Evolutionary conservation across 2,113 vertebrate genomes (phyloP).

Genomic region (Lepidiolamprologus cunningtoni): DNA sequence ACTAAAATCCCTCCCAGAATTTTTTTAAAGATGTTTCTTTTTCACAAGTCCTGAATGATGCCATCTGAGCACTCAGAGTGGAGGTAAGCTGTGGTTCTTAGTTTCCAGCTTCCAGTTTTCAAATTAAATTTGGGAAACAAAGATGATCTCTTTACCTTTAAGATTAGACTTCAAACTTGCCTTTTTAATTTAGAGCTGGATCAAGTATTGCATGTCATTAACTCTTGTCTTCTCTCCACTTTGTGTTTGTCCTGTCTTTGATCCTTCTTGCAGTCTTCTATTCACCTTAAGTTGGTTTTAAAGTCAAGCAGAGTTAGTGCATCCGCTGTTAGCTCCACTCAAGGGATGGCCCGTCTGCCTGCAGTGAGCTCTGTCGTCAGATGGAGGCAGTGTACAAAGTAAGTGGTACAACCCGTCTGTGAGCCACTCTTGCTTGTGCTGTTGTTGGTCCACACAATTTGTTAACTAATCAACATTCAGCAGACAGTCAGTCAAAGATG

Average conservation of each 20-base stretch:
- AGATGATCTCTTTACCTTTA: not conserved
- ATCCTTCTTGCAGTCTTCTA: not conserved
- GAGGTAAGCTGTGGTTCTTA: not conserved
- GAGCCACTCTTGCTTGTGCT: not conserved
- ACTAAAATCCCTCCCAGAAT: not conserved
- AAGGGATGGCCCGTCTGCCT: not conserved
- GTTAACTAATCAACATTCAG: fast-evolving
- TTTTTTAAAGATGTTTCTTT: no score
- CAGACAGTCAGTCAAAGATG: not conserved
- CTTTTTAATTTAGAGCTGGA: not conserved
- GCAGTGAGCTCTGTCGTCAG: not conserved
- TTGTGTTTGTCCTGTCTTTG: not conserved
- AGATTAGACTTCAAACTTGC: not conserved
- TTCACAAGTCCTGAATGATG: not conserved
- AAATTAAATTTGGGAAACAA: not conserved
- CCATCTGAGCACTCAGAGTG: not conserved
- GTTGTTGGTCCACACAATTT: not conserved
- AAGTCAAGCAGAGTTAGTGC: fast-evolving
- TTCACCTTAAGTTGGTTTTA: not conserved
- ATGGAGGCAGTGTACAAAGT: not conserved
- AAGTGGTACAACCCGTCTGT: fast-evolving
- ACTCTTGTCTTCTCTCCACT: not conserved
- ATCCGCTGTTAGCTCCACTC: fast-evolving
- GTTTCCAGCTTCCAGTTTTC: not conserved
- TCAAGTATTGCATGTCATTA: not conserved